Base-by-base conservation (phyloP, 1,140 invertebrate species). In the Homarus americanus region DNA sequence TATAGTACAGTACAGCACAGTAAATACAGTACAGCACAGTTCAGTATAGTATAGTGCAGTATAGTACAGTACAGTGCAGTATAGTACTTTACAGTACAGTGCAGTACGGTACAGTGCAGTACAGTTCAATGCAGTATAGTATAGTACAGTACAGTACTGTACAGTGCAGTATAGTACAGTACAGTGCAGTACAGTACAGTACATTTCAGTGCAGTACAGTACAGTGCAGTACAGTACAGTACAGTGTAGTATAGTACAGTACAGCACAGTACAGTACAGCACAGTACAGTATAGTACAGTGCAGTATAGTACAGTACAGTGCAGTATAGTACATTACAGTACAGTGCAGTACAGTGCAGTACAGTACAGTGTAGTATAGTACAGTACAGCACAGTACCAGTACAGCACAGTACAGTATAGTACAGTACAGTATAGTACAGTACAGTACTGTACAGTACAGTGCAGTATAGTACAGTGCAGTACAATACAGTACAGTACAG, bases 221-320 rank as follows among this genome's bases (percentile, higher is more conserved):
- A 82, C 79, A 82, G 79, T n/a, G 32, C 75, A 83, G 34, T 38
- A 66, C 79, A 82, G 41, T 58, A 58, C 79, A 63, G 40, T 34
- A 82, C 79, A 82, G 40, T n/a, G 58, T 32, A 63, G 40, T 58
- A 82, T 49, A 63, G 41, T 58, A 82, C 79, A 82, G 28, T n/a
- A 82, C 79, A 63, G 79, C n/a, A 82, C 79, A 82, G 24, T 24
- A 82, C 79, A 82, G 79, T n/a, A 53, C 79, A 82, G 79, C n/a
- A 82, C 49, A 36, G 28, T 58, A 58, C 79, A 82, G 79, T 34
- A 82, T n/a, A 63, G 49, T 58, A 82, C 79, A 82, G 49, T 24
- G 58, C 79, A 82, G 79, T n/a, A 53, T 49, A 82, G 79, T 49
- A 82, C 79, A 49, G 44, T 58, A 82, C 79, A 82, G 44, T 10